Conservation (phyloP, 2,888 invertebrate species). For the Lottia scabra region DNA sequence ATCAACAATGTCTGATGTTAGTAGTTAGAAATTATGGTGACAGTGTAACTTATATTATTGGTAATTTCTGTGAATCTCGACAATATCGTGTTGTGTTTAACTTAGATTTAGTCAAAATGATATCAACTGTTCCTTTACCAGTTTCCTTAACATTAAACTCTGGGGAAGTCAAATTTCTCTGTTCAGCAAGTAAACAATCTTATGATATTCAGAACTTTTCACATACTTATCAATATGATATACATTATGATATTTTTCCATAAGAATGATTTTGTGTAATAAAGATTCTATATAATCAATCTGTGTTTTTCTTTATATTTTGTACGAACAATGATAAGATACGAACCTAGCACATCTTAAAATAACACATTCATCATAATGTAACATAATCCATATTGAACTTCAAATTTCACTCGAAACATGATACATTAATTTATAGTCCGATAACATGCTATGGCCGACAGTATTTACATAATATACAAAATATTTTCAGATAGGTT, state of each 20-base stretch:
- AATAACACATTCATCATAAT: too few relatives aligned
- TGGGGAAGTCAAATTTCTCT: constrained; percentile 9
- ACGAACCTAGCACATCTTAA: too few relatives aligned
- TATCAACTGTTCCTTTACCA: constrained; percentile 12
- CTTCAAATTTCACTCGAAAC: too few relatives aligned
- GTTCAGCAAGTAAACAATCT: constrained; percentile 9
- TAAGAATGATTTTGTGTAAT: too few relatives aligned
- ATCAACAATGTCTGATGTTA: constrained; percentile 20
- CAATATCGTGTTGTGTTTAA: constrained; percentile 17
- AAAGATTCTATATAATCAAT: too few relatives aligned
- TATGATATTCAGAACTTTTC: constrained; percentile 14
- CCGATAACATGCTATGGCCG: too few relatives aligned
- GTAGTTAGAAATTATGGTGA: constrained; percentile 16
- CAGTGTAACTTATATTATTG: constrained; percentile 19
- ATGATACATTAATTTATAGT: too few relatives aligned
- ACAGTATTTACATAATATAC: too few relatives aligned
- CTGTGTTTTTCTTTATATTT: too few relatives aligned
- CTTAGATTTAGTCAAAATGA: constrained; percentile 18
- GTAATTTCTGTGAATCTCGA: constrained; percentile 18
- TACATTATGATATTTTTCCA: background rate
- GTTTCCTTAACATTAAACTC: constrained; percentile 8
- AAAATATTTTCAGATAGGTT: too few relatives aligned
- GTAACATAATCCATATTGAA: too few relatives aligned
- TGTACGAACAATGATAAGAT: too few relatives aligned
- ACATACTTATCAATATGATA: constrained; percentile 4